Evolutionary conservation across 2,888 invertebrate species (phyloP).

Genomic region (Ecliptopera silaceata): DNA sequence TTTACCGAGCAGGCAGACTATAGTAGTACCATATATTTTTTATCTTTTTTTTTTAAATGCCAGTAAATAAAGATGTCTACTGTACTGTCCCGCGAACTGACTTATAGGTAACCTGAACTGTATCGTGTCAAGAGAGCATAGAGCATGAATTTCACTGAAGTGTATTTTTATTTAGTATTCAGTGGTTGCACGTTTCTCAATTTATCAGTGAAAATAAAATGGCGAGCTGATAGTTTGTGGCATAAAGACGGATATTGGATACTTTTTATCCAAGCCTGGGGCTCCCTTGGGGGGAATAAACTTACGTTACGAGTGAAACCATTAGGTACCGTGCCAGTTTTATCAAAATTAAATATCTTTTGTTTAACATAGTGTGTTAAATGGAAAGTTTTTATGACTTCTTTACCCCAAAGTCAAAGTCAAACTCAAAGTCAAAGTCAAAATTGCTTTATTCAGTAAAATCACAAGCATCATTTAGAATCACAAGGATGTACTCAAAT

Average conservation of each 20-base stretch:
- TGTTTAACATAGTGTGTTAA: not conserved
- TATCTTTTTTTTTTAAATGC: no score
- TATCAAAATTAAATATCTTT: constrained; percentile 16
- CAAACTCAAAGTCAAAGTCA: no score
- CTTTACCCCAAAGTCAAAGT: not conserved
- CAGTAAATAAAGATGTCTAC: not conserved
- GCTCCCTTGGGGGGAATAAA: constrained; percentile 19
- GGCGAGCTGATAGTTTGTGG: constrained; percentile 22
- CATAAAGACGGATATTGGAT: constrained; percentile 28
- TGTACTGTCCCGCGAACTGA: not conserved
- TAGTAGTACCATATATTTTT: no score
- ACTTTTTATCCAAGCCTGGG: constrained; percentile 23
- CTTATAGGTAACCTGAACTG: not conserved
- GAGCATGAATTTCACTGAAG: not conserved
- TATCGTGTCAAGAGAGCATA: not conserved
- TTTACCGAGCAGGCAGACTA: no score
- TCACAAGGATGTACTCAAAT: no score
- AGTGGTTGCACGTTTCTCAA: constrained; percentile 6
- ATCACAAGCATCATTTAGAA: no score
- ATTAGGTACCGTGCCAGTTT: constrained; percentile 4
- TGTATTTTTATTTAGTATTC: constrained; percentile 10
- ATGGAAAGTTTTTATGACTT: not conserved
- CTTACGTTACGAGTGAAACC: constrained; percentile 8
- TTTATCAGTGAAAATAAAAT: constrained; percentile 25
- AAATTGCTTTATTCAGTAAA: no score